A percentile compares a stretch with the other conserved stretches of the same genome.
Evolutionary conservation across 2,797 vertebrate species (phyloP).

Genomic region (Chelon auratus): DNA sequence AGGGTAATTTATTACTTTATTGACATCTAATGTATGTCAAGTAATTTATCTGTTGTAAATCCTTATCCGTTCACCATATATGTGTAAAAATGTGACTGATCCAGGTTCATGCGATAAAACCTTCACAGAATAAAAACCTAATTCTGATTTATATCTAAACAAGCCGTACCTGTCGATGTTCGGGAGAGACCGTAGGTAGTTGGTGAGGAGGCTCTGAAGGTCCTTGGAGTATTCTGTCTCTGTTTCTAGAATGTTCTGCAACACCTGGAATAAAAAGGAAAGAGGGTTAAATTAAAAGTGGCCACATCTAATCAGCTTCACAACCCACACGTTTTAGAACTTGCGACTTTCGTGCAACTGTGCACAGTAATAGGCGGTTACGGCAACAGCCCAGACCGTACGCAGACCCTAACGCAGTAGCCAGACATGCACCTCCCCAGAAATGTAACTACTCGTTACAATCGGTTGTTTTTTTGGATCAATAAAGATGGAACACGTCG

Average conservation of each 20-base stretch:
- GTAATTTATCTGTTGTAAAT: neutral
- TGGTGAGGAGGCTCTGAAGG: conserved; percentile 93
- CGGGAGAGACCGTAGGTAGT: conserved; percentile 93
- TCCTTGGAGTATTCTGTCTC: conserved; percentile 98
- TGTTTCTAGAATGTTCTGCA: conserved; percentile 99
- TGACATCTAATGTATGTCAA: neutral
- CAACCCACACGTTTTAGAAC: neutral
- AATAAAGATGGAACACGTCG: too few relatives aligned
- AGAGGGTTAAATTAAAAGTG: neutral
- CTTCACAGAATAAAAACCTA: neutral
- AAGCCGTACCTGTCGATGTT: conserved; percentile 90
- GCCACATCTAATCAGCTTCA: neutral
- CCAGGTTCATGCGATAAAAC: neutral
- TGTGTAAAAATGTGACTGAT: neutral
- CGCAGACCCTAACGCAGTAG: too few relatives aligned
- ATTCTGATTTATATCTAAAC: neutral
- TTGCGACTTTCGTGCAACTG: neutral
- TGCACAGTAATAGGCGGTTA: too few relatives aligned
- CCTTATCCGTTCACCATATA: neutral
- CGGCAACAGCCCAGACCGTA: too few relatives aligned
- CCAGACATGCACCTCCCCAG: too few relatives aligned
- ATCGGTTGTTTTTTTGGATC: too few relatives aligned
- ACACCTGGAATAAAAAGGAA: conserved; percentile 84
- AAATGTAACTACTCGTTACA: too few relatives aligned
- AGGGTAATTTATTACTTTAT: neutral